A percentile compares a stretch with the other conserved stretches of the same genome.
Evolutionary conservation across 2,797 vertebrate species (phyloP).

Genomic region (Hyperoplus lanceolatus): DNA sequence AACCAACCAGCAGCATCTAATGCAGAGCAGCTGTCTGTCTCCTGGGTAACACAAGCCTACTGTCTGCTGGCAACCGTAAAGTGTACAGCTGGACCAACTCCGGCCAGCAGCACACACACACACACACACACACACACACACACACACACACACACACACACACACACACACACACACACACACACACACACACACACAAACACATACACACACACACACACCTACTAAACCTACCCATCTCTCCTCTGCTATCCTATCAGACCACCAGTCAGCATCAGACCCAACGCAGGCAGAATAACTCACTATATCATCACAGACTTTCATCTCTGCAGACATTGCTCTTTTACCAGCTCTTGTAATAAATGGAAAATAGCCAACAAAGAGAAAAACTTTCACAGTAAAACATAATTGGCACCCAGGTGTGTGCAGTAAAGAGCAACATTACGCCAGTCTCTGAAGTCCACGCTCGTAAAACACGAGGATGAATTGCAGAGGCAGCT

Average conservation of each 20-base stretch:
- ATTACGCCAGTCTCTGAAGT: slow-evolving; percentile 53
- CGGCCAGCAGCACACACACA: slow-evolving; percentile 46
- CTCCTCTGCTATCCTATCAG: slow-evolving; percentile 43
- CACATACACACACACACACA: slow-evolving; percentile 20
- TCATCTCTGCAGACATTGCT: slow-evolving; percentile 31
- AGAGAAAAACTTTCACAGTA: slow-evolving; percentile 67
- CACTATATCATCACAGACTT: slow-evolving; percentile 41
- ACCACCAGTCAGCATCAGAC: slow-evolving; percentile 46
- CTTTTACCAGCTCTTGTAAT: slow-evolving; percentile 41
- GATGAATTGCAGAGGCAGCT: slow-evolving; percentile 43
- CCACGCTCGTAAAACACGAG: slow-evolving; percentile 55
- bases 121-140: slow-evolving; percentile 8
- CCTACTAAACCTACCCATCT: slow-evolving; percentile 24
- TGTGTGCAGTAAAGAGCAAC: slow-evolving; percentile 66
- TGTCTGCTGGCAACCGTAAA: slow-evolving; percentile 76
- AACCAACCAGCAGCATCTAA: slow-evolving; percentile 76
- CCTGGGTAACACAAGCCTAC: slow-evolving; percentile 77
- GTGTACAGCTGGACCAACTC: slow-evolving; percentile 75
- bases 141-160: slow-evolving; percentile 18
- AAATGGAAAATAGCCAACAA: slow-evolving; percentile 45
- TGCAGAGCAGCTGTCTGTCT: slow-evolving; percentile 84
- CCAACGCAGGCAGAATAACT: slow-evolving; percentile 49
- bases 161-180: slow-evolving; percentile 8
- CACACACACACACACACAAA: slow-evolving; percentile 7
- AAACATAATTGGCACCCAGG: slow-evolving; percentile 74